Evolutionary conservation across 2,888 invertebrate genomes (phyloP).

Genomic region (Pristionchus arcanus): DNA sequence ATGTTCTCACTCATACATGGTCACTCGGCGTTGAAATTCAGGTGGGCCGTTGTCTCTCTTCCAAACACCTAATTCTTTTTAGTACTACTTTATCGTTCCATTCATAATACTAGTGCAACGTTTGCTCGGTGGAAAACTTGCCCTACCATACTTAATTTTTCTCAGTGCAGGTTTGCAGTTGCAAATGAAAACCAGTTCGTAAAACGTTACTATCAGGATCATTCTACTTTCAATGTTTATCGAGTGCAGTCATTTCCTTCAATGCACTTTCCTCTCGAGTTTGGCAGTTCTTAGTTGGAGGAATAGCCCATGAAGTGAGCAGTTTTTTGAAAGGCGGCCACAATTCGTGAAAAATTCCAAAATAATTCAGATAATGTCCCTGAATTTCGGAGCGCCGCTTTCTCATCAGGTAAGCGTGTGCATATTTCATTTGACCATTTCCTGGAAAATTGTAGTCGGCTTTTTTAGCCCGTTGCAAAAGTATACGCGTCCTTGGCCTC

Average conservation of each 20-base stretch:
- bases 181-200: not conserved
- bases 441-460: not conserved
- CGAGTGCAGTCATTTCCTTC: not conserved
- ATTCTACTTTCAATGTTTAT: not conserved
- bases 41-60: not conserved
- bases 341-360: too few species aligned
- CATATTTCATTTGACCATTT: not conserved
- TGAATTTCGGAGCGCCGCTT: not conserved
- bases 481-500: not conserved
- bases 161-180: not conserved
- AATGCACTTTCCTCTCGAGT: not conserved
- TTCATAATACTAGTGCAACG: not conserved
- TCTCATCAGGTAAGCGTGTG: not conserved
- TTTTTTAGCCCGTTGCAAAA: not conserved
- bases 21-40: not conserved
- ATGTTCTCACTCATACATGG: not conserved
- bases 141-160: not conserved
- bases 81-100: not conserved
- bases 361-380: not conserved
- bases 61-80: not conserved
- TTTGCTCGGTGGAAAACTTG: not conserved
- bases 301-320: not conserved
- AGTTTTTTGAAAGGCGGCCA: not conserved
- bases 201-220: not conserved
- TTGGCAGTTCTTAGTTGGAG: slow-evolving; percentile 17